phyloP scores from a whole-genome alignment of 2,113 vertebrate species.

The Gallinago media region DNA sequence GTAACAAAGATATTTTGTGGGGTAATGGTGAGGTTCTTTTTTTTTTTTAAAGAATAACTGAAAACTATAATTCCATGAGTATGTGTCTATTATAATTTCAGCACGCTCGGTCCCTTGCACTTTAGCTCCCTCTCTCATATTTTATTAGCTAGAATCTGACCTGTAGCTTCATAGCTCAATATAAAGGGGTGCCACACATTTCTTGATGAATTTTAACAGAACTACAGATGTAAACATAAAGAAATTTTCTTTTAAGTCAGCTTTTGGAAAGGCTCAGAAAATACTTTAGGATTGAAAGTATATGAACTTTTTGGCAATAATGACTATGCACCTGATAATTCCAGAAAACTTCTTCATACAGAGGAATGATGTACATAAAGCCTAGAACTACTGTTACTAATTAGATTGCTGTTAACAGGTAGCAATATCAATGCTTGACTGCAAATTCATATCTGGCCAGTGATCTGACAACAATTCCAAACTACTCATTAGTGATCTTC shows the following conservation, averaged over 20 bases:
- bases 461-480: constrained; percentile 44
- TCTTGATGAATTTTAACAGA: not conserved
- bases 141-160: not conserved
- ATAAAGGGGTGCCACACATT: not conserved
- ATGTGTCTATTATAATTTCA: not conserved
- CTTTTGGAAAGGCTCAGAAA: not conserved
- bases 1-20: not conserved
- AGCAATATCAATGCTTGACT: not conserved
- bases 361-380: not conserved
- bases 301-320: not conserved
- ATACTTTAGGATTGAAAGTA: not conserved
- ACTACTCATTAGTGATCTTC: constrained; percentile 21
- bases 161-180: not conserved
- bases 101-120: not conserved
- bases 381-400: not conserved
- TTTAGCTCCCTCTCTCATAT: not conserved
- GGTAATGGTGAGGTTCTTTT: not conserved
- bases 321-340: not conserved
- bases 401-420: constrained; percentile 1
- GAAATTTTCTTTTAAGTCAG: not conserved
- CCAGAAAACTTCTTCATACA: not conserved
- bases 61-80: not conserved
- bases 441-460: not conserved
- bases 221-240: not conserved
- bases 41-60: not conserved